phyloP scores from a whole-genome alignment of 2,888 invertebrate genomes.

The Serripes groenlandicus region DNA sequence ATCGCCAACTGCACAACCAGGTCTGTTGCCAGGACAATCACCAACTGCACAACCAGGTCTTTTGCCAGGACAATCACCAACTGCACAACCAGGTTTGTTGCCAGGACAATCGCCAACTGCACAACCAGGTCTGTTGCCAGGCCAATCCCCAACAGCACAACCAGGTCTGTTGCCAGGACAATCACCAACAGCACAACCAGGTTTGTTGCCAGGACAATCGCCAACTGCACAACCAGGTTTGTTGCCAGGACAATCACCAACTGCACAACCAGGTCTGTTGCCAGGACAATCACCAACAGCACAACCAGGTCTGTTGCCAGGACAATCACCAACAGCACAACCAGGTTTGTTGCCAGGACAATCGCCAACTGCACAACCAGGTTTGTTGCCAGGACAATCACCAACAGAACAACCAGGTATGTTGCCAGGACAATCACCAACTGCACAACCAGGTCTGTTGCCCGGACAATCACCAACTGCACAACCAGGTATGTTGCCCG shows the following conservation, averaged over 20 bases:
- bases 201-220: slow-evolving; percentile 29
- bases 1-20: slow-evolving; percentile 48
- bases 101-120: slow-evolving; percentile 54
- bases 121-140: slow-evolving; percentile 37
- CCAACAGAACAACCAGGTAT: slow-evolving; percentile 20
- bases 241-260: slow-evolving; percentile 14
- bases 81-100: slow-evolving; percentile 43
- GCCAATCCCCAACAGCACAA: slow-evolving; percentile 58
- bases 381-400: slow-evolving; percentile 21
- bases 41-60: slow-evolving; percentile 49
- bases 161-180: slow-evolving; percentile 33
- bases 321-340: slow-evolving; percentile 24
- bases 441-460: slow-evolving; percentile 44
- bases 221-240: slow-evolving; percentile 43
- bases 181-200: slow-evolving; percentile 60
- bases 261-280: slow-evolving; percentile 20
- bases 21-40: slow-evolving; percentile 36
- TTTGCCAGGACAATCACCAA: slow-evolving; percentile 38
- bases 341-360: slow-evolving; percentile 20
- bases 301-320: slow-evolving; percentile 19
- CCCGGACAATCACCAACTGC: slow-evolving; percentile 48
- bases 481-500: slow-evolving; percentile 42
- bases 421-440: slow-evolving; percentile 40
- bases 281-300: slow-evolving; percentile 26
- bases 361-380: slow-evolving; percentile 24